Evolutionary conservation across 2,888 invertebrate genomes (phyloP), one percentile per base, ranked within the genome.

Genomic region (Athrips mouffetella): DNA sequence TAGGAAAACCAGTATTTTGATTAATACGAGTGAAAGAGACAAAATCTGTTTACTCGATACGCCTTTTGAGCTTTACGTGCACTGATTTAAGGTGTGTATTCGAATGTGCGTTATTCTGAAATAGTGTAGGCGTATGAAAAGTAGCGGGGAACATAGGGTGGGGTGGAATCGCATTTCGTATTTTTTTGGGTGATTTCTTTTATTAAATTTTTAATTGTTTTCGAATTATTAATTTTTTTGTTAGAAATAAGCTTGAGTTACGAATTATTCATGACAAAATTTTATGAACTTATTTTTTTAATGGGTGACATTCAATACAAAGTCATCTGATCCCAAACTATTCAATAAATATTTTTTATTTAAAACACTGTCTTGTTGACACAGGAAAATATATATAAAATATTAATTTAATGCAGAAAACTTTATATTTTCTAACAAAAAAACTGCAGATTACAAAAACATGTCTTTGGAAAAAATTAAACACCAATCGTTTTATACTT

Each of bases 81-180:
- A 7, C 47, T 42, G 57, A 44, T 56, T 68, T 78, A 80, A 69
- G 66, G 80, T 75, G 62, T 69, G 70, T 70, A 70, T 76, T 75
- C 51, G 62, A 62, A 59, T 65, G 61, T 65, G 70, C 57, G 70
- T 66, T 70, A 76, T 71, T 73, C 82, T 86, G 81, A 86, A 86
- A 86, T 86, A 84, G 78, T 83, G 85, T 85, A 88, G 87, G 88
- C 87, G 87, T 74, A 83, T 86, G 85, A 86, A 87, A 86, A 87
- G 87, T 86, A 86, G 83, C 74, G 77, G 75, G 67, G 84, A 70
- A 84, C 78, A 83, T 63, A 57, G 73, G 65, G 60, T 55, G 53
- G 66, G 62, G 72, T 80, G 74, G 84, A 86, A 84, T 74, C 73
- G 73, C 56, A 48, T 60, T 74, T 65, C 65, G 51, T 54, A 65